A percentile compares a stretch with the other conserved stretches of the same genome.
Evolutionary conservation across 2,888 invertebrate species (phyloP).

Genomic region (Vanessa cardui): DNA sequence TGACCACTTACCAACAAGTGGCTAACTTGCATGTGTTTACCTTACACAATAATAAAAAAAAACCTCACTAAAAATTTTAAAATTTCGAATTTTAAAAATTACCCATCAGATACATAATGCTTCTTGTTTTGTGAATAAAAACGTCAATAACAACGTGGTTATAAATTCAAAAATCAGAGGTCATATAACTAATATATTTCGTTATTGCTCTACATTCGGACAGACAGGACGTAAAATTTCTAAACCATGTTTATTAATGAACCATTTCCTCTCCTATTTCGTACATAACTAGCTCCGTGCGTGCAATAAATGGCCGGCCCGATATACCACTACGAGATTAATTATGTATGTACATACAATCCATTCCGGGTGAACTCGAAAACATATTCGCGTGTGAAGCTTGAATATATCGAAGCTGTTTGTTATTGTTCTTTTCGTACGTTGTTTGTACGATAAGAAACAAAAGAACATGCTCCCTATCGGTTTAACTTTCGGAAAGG

Average conservation of each 20-base stretch:
- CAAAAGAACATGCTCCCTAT: too few relatives aligned
- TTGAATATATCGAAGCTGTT: conserved; percentile 30
- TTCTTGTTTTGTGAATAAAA: too few relatives aligned
- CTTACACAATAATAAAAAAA: too few relatives aligned
- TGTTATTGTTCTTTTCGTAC: conserved; percentile 21
- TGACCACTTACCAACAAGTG: too few relatives aligned
- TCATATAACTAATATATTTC: background rate
- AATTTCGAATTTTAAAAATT: too few relatives aligned
- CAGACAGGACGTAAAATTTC: conserved; percentile 37
- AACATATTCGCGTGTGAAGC: conserved; percentile 36
- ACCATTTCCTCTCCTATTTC: conserved; percentile 37
- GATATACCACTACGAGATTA: conserved; percentile 50
- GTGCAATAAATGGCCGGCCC: conserved; percentile 38
- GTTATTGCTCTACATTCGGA: conserved; percentile 22
- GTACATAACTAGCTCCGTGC: conserved; percentile 35
- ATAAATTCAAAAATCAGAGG: background rate
- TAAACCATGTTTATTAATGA: conserved; percentile 38
- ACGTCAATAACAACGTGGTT: background rate
- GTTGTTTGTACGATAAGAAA: background rate
- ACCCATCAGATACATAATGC: too few relatives aligned
- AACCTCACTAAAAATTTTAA: too few relatives aligned
- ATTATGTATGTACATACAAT: conserved; percentile 63
- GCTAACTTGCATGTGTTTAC: too few relatives aligned
- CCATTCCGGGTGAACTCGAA: conserved; percentile 52
- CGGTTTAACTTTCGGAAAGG: too few relatives aligned